Percentiles rank a stretch among this genome's conserved stretches.
Evolutionary conservation across 2,797 vertebrate species (phyloP).

Genomic region (Borostomias antarcticus): DNA sequence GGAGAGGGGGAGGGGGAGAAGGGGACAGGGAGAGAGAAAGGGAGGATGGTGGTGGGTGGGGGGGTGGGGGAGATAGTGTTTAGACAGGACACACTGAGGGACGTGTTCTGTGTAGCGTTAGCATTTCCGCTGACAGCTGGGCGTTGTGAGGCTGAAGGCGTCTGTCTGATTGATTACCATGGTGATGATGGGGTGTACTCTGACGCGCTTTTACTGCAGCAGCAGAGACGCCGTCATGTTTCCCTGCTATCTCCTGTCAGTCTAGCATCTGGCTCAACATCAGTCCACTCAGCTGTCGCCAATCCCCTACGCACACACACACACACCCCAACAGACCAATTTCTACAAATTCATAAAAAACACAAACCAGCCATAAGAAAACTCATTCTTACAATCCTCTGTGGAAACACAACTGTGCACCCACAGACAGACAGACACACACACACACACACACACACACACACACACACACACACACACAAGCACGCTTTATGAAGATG

Average conservation of each 20-base stretch:
- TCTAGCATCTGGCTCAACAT: background rate
- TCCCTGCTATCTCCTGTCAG: background rate
- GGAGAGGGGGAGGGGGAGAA: background rate
- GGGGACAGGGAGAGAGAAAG: background rate
- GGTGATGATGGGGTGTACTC: background rate
- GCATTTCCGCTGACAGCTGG: background rate
- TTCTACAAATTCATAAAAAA: background rate
- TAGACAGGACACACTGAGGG: background rate
- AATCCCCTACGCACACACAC: background rate
- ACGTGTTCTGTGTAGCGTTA: slow-evolving; percentile 1
- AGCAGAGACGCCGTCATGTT: background rate
- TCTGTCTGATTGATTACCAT: slow-evolving; percentile 15
- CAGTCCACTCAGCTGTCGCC: background rate
- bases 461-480: slow-evolving; percentile 25
- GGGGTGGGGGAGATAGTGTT: background rate
- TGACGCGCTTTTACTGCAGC: slow-evolving; percentile 2
- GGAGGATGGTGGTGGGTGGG: background rate
- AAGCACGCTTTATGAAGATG: slow-evolving; percentile 47
- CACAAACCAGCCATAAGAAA: background rate
- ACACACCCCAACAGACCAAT: background rate
- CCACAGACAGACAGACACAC: too few relatives aligned
- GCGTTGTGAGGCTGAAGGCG: slow-evolving; percentile 2
- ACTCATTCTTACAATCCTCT: slow-evolving; percentile 5
- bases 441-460: slow-evolving; percentile 29
- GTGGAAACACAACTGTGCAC: slow-evolving; percentile 13